Evolutionary conservation across 1,140 invertebrate species (phyloP).

Genomic region (Camponotus floridanus): DNA sequence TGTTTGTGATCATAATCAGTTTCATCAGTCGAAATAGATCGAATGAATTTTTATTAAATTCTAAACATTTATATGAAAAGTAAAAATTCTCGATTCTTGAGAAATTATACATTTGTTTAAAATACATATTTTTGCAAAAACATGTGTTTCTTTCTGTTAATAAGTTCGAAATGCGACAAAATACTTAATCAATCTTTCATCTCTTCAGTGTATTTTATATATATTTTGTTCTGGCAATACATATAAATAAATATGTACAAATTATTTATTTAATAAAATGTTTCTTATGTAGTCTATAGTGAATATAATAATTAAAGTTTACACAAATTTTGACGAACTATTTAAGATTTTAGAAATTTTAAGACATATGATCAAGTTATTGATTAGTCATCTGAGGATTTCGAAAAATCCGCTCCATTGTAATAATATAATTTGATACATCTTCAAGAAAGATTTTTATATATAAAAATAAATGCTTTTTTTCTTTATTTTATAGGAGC

Average conservation of each 20-base stretch:
- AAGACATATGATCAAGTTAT: not conserved
- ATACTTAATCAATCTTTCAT: constrained; percentile 4
- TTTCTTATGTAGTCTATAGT: not conserved
- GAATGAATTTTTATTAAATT: constrained; percentile 43
- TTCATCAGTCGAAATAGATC: not conserved
- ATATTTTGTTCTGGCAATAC: not conserved
- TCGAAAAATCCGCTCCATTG: not conserved
- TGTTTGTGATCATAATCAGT: not conserved
- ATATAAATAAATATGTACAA: not conserved
- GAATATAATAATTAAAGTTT: not conserved
- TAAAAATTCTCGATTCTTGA: constrained; percentile 27
- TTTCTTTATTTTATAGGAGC: constrained; percentile 89
- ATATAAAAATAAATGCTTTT: not conserved
- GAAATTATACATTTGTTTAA: not conserved
- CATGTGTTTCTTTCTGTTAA: not conserved
- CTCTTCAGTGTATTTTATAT: not conserved
- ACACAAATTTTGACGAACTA: not conserved
- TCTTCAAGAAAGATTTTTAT: not conserved
- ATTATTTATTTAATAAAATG: not conserved
- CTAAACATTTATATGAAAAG: constrained; percentile 12
- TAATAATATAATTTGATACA: not conserved
- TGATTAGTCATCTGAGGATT: too few species aligned
- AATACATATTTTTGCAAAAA: not conserved
- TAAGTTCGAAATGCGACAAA: constrained; percentile 2
- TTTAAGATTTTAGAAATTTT: not conserved